Percentiles rank a stretch among this genome's conserved stretches.
Conservation (phyloP, 64 coral and sea anemone species). For the Montipora cactus region DNA sequence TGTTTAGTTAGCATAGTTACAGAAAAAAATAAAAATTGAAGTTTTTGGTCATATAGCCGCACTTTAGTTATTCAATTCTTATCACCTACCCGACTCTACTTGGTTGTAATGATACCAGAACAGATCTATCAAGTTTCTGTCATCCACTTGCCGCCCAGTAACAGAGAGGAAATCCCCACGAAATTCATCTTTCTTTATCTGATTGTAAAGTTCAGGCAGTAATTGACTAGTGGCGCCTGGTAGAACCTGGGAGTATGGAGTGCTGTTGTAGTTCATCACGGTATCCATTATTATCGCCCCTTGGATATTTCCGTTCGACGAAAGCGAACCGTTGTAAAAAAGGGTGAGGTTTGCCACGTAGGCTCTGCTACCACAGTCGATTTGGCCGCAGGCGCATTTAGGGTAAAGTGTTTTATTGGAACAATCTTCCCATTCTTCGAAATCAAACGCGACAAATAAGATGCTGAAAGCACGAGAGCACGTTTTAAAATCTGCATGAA, state of each 20-base stretch:
- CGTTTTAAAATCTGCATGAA: conserved; percentile 9
- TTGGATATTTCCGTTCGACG: conserved; percentile 59
- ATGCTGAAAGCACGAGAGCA: conserved; percentile 63
- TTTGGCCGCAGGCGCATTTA: background rate
- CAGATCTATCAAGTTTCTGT: conserved; percentile 11
- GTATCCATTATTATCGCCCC: conserved; percentile 88
- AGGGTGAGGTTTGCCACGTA: conserved; percentile 72
- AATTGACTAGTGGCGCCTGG: background rate
- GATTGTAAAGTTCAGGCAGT: background rate
- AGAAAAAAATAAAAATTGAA: too few relatives aligned
- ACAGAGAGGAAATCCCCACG: conserved; percentile 63
- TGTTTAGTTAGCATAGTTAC: too few relatives aligned
- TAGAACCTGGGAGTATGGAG: conserved; percentile 55
- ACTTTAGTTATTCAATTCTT: background rate
- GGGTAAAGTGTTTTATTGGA: background rate
- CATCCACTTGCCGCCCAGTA: conserved; percentile 39
- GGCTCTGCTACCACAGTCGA: conserved; percentile 61
- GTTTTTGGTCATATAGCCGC: too few relatives aligned
- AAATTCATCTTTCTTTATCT: conserved; percentile 16
- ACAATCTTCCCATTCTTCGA: conserved; percentile 78
- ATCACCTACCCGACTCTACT: conserved; percentile 16
- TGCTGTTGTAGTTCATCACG: conserved; percentile 73
- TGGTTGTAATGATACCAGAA: conserved; percentile 68
- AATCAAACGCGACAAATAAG: conserved; percentile 81
- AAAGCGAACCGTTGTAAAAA: conserved; percentile 33